Percentiles rank a stretch among this genome's conserved stretches.
Evolutionary conservation across 2,888 invertebrate species (phyloP).

Genomic region (Himalopsyche tibetana): DNA sequence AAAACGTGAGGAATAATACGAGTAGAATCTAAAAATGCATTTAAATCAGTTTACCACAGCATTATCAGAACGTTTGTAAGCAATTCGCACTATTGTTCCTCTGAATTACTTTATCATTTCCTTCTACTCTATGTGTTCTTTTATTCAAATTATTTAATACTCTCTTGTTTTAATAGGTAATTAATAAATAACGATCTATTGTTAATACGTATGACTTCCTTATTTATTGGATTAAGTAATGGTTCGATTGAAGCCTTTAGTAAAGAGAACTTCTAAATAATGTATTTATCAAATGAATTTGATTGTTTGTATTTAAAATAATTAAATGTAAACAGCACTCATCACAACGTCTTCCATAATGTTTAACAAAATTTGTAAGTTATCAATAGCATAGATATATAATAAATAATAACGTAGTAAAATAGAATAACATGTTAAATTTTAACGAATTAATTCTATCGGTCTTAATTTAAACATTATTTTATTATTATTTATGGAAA

Average conservation of each 20-base stretch:
- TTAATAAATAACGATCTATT: neutral
- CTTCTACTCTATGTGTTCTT: no score
- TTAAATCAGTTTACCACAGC: no score
- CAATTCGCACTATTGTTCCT: no score
- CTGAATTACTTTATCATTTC: no score
- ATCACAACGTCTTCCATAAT: slow-evolving; percentile 61
- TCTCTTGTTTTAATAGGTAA: neutral
- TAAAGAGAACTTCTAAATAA: slow-evolving; percentile 43
- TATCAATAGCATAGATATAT: neutral
- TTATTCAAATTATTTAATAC: neutral
- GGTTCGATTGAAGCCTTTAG: slow-evolving; percentile 35
- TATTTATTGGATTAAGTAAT: neutral
- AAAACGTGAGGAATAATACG: no score
- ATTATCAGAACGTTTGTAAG: no score
- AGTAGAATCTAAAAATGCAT: no score
- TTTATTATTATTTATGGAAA: neutral
- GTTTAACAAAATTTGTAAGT: slow-evolving; percentile 23
- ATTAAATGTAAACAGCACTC: slow-evolving; percentile 48
- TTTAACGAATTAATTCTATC: neutral
- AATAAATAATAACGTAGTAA: neutral
- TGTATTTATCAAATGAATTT: slow-evolving; percentile 28
- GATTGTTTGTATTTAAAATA: slow-evolving; percentile 37
- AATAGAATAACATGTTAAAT: neutral
- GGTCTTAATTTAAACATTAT: neutral
- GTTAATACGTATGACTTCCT: slow-evolving; percentile 15